Evolutionary conservation across 2,797 vertebrate species (phyloP).

Genomic region (Epinephelus malabaricus): DNA sequence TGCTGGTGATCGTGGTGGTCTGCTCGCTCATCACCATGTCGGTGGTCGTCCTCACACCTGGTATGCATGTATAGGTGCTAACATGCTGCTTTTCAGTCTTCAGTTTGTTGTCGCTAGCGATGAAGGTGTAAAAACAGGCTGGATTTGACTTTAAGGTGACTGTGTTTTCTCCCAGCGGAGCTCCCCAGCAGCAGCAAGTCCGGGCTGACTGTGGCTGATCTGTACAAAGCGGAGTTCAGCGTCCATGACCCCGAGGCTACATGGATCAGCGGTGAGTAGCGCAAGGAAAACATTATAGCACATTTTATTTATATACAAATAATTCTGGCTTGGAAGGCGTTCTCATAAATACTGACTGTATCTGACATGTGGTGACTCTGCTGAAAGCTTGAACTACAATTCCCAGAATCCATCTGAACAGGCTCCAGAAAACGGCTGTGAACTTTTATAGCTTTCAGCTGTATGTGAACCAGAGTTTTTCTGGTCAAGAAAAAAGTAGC

Average conservation of each 20-base stretch:
- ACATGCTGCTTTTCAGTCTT: not conserved
- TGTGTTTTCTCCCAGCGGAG: constrained; percentile 82
- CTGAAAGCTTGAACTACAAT: no score
- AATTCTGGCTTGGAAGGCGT: no score
- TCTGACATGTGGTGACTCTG: no score
- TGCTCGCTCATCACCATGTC: constrained; percentile 96
- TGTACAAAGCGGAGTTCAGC: constrained; percentile 89
- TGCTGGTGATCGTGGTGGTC: constrained; percentile 94
- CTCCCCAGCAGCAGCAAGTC: constrained; percentile 88
- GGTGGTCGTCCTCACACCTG: constrained; percentile 93
- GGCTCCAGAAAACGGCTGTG: no score
- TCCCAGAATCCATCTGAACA: no score
- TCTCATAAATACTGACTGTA: no score
- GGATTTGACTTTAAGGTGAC: no score
- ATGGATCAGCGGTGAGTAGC: constrained; percentile 91
- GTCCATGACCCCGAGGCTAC: constrained; percentile 89
- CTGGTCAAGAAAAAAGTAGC: no score
- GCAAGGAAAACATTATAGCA: no score
- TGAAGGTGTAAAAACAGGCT: not conserved
- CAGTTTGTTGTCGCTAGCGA: not conserved
- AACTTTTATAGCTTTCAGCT: no score
- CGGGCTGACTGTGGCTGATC: constrained; percentile 88
- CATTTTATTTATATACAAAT: no score
- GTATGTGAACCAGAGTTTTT: no score
- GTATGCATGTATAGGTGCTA: constrained; percentile 67